Conservation (phyloP, 1,140 invertebrate genomes). For the Hypothenemus hampei region DNA sequence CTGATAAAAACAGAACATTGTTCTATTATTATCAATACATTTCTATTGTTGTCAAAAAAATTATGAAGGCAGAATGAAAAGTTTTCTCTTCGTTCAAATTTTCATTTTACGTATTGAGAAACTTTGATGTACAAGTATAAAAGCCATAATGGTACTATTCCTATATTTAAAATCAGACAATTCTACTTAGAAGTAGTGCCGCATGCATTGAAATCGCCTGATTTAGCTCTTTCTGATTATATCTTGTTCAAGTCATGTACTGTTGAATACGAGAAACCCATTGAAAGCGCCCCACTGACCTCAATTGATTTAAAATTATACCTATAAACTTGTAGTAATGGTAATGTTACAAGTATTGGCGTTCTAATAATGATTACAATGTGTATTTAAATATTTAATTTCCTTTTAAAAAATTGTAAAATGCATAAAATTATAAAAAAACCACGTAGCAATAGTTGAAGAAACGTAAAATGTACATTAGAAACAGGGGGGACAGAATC, state of each 20-base stretch:
- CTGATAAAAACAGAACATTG: too few species aligned
- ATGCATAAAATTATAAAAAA: background rate
- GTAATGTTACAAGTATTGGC: background rate
- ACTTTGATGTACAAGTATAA: background rate
- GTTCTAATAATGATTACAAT: background rate
- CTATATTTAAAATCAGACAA: background rate
- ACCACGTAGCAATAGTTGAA: too few species aligned
- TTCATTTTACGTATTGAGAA: background rate
- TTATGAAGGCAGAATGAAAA: too few species aligned
- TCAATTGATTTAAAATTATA: constrained; percentile 8
- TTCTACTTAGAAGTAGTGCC: background rate
- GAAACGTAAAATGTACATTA: background rate
- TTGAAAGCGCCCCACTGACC: constrained; percentile 1
- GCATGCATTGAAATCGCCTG: background rate
- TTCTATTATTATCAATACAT: too few species aligned
- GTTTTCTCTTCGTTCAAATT: too few species aligned
- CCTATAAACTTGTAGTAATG: background rate
- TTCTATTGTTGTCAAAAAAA: too few species aligned
- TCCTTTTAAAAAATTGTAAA: background rate
- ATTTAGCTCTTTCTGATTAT: background rate
- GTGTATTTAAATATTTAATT: too few species aligned
- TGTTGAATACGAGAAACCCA: background rate
- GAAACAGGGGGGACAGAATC: background rate
- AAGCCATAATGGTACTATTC: background rate
- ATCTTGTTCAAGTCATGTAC: background rate